These are phyloP conservation scores for Eueides isabella DNA, from an alignment of 1,140 invertebrate genomes.

Conservation along the genomic window DNA sequence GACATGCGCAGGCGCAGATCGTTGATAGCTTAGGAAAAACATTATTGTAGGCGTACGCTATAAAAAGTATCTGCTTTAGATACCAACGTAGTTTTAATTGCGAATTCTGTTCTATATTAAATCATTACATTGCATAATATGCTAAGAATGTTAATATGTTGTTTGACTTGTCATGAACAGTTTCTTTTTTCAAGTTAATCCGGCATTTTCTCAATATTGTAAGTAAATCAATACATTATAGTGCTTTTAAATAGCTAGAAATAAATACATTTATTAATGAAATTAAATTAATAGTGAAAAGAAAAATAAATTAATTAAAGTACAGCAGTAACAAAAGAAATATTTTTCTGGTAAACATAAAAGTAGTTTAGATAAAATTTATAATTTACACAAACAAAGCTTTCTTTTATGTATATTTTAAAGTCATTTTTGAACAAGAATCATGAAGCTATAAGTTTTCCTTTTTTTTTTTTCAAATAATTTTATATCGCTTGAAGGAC, in stretches of 20 bases:
- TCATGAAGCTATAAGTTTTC: too few species aligned
- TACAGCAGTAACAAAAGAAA: too few species aligned
- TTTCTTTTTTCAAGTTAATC: slow-evolving; percentile 11
- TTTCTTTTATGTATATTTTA: too few species aligned
- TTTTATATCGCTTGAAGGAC: neutral
- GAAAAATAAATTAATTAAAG: too few species aligned
- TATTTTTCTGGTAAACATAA: too few species aligned
- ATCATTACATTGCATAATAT: slow-evolving; percentile 23
- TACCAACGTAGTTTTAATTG: slow-evolving; percentile 30
- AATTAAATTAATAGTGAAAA: too few species aligned
- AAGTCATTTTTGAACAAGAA: too few species aligned
- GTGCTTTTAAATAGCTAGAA: neutral
- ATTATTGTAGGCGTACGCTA: slow-evolving; percentile 30
- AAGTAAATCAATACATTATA: neutral
- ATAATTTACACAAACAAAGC: too few species aligned
- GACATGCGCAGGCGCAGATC: slow-evolving; percentile 37
- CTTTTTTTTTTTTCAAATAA: neutral
- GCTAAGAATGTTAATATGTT: neutral
- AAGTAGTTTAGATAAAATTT: too few species aligned
- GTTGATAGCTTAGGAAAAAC: slow-evolving; percentile 40
- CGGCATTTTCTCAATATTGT: neutral
- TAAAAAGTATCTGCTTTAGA: slow-evolving; percentile 34
- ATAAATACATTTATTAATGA: neutral
- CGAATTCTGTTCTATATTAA: slow-evolving; percentile 26
- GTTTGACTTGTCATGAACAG: slow-evolving; percentile 2